Evolutionary conservation across 2,113 vertebrate genomes (phyloP).

Genomic region (Nothocercus julius): DNA sequence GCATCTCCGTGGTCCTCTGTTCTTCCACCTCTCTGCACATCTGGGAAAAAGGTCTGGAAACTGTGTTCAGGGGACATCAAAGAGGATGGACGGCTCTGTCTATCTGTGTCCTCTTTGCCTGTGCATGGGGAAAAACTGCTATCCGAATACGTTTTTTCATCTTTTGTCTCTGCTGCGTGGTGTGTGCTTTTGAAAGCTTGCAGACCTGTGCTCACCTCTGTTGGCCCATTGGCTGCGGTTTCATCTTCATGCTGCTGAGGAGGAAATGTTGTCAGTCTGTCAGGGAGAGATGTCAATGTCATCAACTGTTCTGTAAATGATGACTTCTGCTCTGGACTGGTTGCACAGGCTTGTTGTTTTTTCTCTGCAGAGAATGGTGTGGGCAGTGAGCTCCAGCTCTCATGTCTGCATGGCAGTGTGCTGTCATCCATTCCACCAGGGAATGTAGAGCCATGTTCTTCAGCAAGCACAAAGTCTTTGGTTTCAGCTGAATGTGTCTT

Average conservation of each 20-base stretch:
- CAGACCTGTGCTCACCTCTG: constrained; percentile 80
- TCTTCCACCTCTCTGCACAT: constrained; percentile 63
- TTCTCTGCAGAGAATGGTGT: constrained; percentile 4
- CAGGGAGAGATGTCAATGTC: constrained; percentile 55
- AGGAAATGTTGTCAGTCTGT: constrained; percentile 75
- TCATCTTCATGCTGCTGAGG: constrained; percentile 47
- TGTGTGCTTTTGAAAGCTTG: constrained; percentile 41
- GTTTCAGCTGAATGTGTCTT: constrained; percentile 80
- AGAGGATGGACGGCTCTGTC: constrained; percentile 82
- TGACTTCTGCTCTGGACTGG: constrained; percentile 34
- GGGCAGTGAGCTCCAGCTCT: constrained; percentile 71
- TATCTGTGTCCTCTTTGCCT: constrained; percentile 83
- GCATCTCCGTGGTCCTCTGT: constrained; percentile 72
- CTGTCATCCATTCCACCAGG: constrained; percentile 73
- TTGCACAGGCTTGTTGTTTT: constrained; percentile 29
- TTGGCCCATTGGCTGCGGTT: constrained; percentile 84
- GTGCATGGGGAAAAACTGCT: constrained; percentile 35
- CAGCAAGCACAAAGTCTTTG: constrained; percentile 77
- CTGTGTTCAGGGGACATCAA: constrained; percentile 83
- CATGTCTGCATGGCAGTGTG: constrained; percentile 71
- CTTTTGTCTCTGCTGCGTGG: constrained; percentile 48
- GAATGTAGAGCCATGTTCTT: constrained; percentile 71
- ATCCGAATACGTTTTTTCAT: constrained; percentile 51
- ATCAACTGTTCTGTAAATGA: constrained; percentile 47
- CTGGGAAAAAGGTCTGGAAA: constrained; percentile 78